A percentile compares a stretch with the other conserved stretches of the same genome.
Evolutionary conservation across 2,797 vertebrate genomes (phyloP).

Genomic region (Sebastes kiyomatsui): DNA sequence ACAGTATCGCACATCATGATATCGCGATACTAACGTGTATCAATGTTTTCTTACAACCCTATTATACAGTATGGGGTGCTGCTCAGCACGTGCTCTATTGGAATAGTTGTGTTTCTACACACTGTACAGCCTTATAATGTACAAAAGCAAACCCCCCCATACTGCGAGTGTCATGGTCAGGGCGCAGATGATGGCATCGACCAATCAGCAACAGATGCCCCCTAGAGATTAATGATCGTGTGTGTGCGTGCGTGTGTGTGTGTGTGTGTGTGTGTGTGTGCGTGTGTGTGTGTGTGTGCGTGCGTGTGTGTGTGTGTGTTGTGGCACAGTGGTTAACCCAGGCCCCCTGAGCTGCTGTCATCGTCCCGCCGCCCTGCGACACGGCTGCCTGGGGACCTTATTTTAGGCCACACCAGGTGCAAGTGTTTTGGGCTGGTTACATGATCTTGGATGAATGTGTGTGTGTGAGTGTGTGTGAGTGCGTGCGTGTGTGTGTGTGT

Average conservation of each 20-base stretch:
- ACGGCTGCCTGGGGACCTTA: slow-evolving; percentile 67
- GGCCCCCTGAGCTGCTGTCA: slow-evolving; percentile 50
- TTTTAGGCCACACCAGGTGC: slow-evolving; percentile 83
- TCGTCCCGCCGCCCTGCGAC: slow-evolving; percentile 46
- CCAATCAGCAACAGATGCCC: slow-evolving; percentile 65
- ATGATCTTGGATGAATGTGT: slow-evolving; percentile 71
- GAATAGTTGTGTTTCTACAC: slow-evolving; percentile 7
- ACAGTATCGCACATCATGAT: too few relatives aligned
- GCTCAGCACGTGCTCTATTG: slow-evolving; percentile 46
- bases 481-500: slow-evolving; percentile 10
- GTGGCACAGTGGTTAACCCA: slow-evolving; percentile 31
- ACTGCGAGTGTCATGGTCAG: slow-evolving; percentile 41
- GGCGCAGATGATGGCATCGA: slow-evolving; percentile 35
- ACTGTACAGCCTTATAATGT: slow-evolving; percentile 35
- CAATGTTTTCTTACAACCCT: too few relatives aligned
- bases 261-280: slow-evolving; percentile 1
- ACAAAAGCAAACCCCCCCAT: slow-evolving; percentile 40
- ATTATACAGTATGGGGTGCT: slow-evolving; percentile 1
- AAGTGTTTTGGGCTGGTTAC: slow-evolving; percentile 79
- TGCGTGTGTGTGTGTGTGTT: not conserved
- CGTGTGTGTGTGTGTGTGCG: not conserved
- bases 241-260: not conserved
- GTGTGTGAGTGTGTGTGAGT: slow-evolving; percentile 32
- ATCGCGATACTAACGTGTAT: too few relatives aligned
- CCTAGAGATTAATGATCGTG: slow-evolving; percentile 49